Evolutionary conservation across 1,140 invertebrate genomes (phyloP), one percentile per base, ranked within the genome.

Genomic region (Drosophila suzukii): DNA sequence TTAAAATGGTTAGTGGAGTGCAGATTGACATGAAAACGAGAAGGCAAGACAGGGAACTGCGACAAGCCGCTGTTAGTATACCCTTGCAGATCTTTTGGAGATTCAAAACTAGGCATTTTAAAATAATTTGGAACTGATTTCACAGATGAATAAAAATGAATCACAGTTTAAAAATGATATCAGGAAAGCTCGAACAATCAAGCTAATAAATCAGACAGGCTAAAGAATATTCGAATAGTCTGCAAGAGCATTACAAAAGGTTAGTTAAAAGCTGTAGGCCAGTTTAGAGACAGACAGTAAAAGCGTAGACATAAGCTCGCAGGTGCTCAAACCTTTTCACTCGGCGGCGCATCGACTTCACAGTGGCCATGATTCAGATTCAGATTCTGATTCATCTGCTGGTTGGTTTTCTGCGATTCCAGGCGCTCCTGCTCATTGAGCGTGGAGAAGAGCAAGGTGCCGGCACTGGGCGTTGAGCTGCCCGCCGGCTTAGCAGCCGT

Each of bases 351-450:
- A 84, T 89, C 85, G 43, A 81, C 81, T 72, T 88, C 80, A 46
- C 76, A 84, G 32, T 84, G 62, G 59, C 60, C 68, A 53, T 55
- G 50, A 41, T 66, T 65, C 20, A 46, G 55, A 50, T 65, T 63
- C 13, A 39, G 50, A 58, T 59, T 58, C 54, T 63, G 70, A 90
- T 24, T 86, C 47, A 47, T 85, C 81, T 78, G 91, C 91, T 59
- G 92, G 88, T 27, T 78, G 53, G 91, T 39, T 44, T 91, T 71
- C 75, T 93, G 93, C 34, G 86, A 78, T 41, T 88, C 91, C 54
- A 93, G 92, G 24, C 94, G 93, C 81, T 94, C 93, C 41, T 94
- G 93, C 10, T 94, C 94, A 51, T 93, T 93, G 73, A 94, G 93
- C 46, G 93, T 94, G 36, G 94, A 93, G 78, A 94, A 94, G 62